Conservation (phyloP, 2,113 vertebrate species). For the Grantiella picta region DNA sequence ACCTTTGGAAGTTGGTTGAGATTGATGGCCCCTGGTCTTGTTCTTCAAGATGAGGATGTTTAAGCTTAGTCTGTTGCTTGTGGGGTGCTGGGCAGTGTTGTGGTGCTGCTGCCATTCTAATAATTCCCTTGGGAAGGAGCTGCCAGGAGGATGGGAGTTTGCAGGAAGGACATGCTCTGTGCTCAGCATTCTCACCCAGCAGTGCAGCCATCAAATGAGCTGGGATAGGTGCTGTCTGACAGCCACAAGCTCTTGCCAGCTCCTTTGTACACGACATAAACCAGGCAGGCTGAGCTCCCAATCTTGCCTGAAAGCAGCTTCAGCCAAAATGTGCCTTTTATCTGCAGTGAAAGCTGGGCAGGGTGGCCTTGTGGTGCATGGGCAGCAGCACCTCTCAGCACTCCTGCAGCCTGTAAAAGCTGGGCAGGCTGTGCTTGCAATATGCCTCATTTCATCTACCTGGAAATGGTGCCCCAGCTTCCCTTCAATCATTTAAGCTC, state of each 20-base stretch:
- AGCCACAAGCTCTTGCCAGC: neutral
- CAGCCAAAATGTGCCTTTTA: neutral
- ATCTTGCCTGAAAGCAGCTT: neutral
- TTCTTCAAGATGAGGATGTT: neutral
- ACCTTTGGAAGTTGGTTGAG: neutral
- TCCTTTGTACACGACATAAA: neutral
- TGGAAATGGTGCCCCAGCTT: slow-evolving; percentile 53
- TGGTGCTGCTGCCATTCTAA: neutral
- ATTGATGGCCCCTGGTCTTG: too few species aligned
- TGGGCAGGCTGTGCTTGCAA: neutral
- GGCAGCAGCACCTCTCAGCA: neutral
- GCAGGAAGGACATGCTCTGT: accelerated
- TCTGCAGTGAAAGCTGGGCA: neutral
- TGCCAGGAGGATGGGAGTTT: accelerated
- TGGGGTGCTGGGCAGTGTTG: neutral
- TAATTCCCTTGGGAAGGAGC: neutral
- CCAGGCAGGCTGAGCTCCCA: neutral
- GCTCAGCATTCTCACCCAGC: neutral
- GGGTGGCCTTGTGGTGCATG: neutral
- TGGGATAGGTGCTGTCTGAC: neutral
- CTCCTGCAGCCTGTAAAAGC: neutral
- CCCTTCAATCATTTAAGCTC: slow-evolving; percentile 66
- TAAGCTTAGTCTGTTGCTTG: neutral
- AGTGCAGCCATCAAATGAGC: neutral
- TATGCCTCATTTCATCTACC: slow-evolving; percentile 48